Evolutionary conservation across 1,140 invertebrate genomes (phyloP).

Genomic region (Matsumurasca onukii): DNA sequence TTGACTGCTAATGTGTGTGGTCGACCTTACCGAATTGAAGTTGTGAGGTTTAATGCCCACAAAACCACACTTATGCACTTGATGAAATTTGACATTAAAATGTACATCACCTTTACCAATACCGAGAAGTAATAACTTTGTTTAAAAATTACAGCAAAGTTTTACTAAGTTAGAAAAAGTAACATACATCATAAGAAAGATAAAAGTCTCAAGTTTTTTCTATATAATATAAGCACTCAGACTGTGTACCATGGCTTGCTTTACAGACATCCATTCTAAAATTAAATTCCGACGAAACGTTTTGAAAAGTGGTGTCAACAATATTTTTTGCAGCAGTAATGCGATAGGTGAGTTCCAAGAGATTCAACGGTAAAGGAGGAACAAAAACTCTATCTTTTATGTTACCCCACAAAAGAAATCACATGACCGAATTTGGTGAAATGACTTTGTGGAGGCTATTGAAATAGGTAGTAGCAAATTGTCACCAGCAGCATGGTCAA

Average conservation of each 20-base stretch:
- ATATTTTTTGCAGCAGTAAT: constrained; percentile 12
- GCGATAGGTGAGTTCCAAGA: not conserved
- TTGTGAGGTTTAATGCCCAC: too few relatives aligned
- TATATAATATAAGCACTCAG: constrained; percentile 14
- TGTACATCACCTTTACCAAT: too few relatives aligned
- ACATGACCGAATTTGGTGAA: not conserved
- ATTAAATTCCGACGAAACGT: constrained; percentile 18
- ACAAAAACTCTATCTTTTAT: not conserved
- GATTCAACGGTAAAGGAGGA: constrained; percentile 9
- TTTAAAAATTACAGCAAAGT: constrained; percentile 20
- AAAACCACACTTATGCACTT: too few relatives aligned
- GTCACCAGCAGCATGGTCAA: not conserved
- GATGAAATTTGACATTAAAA: too few relatives aligned
- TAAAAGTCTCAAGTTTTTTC: constrained; percentile 2
- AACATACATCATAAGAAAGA: constrained; percentile 18
- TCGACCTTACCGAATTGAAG: too few relatives aligned
- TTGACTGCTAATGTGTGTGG: not conserved
- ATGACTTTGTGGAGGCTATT: not conserved
- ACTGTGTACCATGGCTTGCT: constrained; percentile 8
- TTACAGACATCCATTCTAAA: constrained; percentile 15
- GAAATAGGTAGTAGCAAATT: not conserved
- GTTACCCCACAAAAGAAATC: constrained; percentile 9
- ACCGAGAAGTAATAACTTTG: constrained; percentile 20
- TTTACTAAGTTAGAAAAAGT: constrained; percentile 18
- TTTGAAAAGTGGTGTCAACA: constrained; percentile 17